Evolutionary conservation across 1,140 invertebrate genomes (phyloP).

Genomic region (Dufourea novaeangliae): DNA sequence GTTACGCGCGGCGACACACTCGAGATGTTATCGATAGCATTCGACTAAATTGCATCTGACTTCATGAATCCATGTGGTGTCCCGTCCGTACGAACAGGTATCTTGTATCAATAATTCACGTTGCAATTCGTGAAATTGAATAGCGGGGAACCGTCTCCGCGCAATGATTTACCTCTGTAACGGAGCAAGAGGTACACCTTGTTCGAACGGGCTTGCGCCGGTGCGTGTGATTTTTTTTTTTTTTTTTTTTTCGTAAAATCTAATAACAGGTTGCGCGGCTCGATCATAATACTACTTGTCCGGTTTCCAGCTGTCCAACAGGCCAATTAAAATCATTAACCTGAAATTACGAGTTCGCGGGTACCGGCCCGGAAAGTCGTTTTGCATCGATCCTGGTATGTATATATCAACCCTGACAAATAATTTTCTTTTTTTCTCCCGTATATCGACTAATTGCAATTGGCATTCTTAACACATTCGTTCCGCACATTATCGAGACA

Average conservation of each 20-base stretch:
- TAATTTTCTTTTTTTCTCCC: no score
- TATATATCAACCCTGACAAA: neutral
- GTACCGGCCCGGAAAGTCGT: constrained; percentile 9
- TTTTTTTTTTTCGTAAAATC: neutral
- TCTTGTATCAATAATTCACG: constrained; percentile 11
- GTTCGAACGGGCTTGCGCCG: no score
- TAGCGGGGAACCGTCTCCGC: neutral
- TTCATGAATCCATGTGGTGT: neutral
- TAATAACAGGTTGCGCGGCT: constrained; percentile 27
- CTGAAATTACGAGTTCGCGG: constrained; percentile 29
- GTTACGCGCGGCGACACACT: constrained; percentile 3
- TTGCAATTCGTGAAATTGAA: constrained; percentile 5
- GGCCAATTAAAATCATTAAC: constrained; percentile 54
- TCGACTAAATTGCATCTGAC: neutral
- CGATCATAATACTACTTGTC: constrained; percentile 28
- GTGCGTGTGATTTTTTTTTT: neutral
- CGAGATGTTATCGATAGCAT: neutral
- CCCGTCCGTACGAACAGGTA: neutral
- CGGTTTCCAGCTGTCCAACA: constrained; percentile 18
- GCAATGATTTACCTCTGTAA: constrained; percentile 10
- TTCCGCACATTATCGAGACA: neutral
- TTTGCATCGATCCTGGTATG: neutral
- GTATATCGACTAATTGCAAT: neutral
- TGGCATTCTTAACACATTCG: neutral
- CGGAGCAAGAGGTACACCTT: no score